Evolutionary conservation across 2,888 invertebrate species (phyloP).

Genomic region (Drosophila trichaetosa): DNA sequence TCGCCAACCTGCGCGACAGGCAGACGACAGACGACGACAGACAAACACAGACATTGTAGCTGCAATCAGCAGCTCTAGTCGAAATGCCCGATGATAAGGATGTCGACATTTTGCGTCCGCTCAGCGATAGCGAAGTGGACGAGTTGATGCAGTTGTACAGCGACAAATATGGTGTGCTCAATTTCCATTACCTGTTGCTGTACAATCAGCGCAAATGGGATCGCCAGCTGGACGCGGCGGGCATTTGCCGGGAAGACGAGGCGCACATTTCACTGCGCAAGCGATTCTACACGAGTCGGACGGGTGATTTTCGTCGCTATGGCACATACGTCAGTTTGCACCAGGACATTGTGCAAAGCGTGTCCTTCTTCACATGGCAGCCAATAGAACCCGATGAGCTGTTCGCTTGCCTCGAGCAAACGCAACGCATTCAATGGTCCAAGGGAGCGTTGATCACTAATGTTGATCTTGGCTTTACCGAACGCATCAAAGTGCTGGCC

Average conservation of each 20-base stretch:
- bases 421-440: slow-evolving; percentile 74
- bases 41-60: slow-evolving; percentile 15
- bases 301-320: slow-evolving; percentile 64
- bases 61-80: slow-evolving; percentile 24
- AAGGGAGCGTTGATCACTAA: slow-evolving; percentile 76
- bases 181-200: slow-evolving; percentile 79
- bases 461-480: slow-evolving; percentile 61
- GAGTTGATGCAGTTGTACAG: slow-evolving; percentile 73
- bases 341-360: slow-evolving; percentile 75
- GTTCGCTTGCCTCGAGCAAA: slow-evolving; percentile 72
- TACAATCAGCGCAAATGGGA: slow-evolving; percentile 82
- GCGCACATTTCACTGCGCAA: slow-evolving; percentile 68
- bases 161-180: slow-evolving; percentile 60
- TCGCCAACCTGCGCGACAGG: neutral
- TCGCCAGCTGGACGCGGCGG: slow-evolving; percentile 54
- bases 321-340: slow-evolving; percentile 82
- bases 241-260: slow-evolving; percentile 24
- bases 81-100: slow-evolving; percentile 58
- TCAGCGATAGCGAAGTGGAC: slow-evolving; percentile 70
- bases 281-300: slow-evolving; percentile 74
- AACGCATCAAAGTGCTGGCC: slow-evolving; percentile 63
- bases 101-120: slow-evolving; percentile 74
- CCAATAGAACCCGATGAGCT: slow-evolving; percentile 61
- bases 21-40: slow-evolving; percentile 36
- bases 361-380: slow-evolving; percentile 80